Conservation (phyloP, 2,888 invertebrate species). For the Plagodis pulveraria region DNA sequence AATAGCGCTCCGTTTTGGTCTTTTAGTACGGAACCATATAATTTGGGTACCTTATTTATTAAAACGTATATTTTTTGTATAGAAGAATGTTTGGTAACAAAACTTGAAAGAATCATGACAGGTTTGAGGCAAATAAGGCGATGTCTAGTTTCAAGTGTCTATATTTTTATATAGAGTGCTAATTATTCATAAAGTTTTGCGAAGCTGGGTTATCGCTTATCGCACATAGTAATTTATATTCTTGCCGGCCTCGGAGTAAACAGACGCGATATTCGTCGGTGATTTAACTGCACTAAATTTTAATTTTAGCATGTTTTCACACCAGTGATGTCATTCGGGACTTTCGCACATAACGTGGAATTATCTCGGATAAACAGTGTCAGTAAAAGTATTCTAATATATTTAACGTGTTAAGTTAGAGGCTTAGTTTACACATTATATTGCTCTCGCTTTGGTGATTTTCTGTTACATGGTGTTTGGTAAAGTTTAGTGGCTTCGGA, state of each 20-base stretch:
- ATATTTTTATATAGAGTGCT: slow-evolving; percentile 2
- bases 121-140: too few relatives aligned
- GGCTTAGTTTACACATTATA: slow-evolving; percentile 24
- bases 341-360: slow-evolving; percentile 25
- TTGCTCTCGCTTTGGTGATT: slow-evolving; percentile 32
- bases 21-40: too few relatives aligned
- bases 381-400: slow-evolving; percentile 31
- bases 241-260: slow-evolving; percentile 30
- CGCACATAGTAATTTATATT: slow-evolving; percentile 26
- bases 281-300: slow-evolving; percentile 43
- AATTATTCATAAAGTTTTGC: slow-evolving; percentile 8
- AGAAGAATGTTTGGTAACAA: too few relatives aligned
- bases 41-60: too few relatives aligned
- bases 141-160: too few relatives aligned
- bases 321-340: slow-evolving; percentile 53
- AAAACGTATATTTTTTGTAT: too few relatives aligned
- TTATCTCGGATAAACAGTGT: slow-evolving; percentile 23
- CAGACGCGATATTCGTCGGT: slow-evolving; percentile 29
- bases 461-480: too few relatives aligned
- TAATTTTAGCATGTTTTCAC: slow-evolving; percentile 46
- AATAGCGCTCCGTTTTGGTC: too few relatives aligned
- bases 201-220: slow-evolving; percentile 14
- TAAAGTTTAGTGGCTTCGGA: too few relatives aligned
- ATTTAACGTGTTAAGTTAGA: slow-evolving; percentile 35
- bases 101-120: too few relatives aligned